phyloP scores from a whole-genome alignment of 2,888 invertebrate species.

The Colletes collaris region DNA sequence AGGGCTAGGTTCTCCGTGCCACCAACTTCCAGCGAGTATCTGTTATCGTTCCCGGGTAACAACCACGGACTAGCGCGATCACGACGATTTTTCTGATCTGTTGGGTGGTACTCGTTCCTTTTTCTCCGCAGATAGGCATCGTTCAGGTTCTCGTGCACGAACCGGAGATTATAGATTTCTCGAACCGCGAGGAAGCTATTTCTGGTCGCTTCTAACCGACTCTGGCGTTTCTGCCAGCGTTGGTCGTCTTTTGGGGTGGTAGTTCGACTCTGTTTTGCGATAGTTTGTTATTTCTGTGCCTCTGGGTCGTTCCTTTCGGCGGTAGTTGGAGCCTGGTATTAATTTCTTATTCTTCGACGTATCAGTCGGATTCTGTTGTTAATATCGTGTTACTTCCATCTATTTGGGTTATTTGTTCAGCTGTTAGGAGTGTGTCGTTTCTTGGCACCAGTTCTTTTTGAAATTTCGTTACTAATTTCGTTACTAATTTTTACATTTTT shows the following conservation, averaged over 20 bases:
- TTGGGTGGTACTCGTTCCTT: background rate
- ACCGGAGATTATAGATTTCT: background rate
- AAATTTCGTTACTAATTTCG: too few species aligned
- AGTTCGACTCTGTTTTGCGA: background rate
- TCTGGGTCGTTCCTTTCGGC: too few species aligned
- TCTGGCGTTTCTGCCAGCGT: background rate
- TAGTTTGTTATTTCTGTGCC: too few species aligned
- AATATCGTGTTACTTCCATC: too few species aligned
- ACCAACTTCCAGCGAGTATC: background rate
- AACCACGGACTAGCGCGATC: background rate
- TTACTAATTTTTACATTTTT: too few species aligned
- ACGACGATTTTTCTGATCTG: background rate
- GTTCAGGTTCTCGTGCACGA: background rate
- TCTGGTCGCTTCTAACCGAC: background rate
- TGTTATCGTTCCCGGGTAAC: background rate
- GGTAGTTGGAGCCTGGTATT: too few species aligned
- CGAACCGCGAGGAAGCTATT: background rate
- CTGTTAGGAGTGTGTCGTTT: too few species aligned
- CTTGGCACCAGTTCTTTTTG: too few species aligned
- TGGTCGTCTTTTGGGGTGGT: background rate
- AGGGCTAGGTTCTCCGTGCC: conserved; percentile 2
- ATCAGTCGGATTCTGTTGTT: too few species aligned
- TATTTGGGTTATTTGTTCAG: too few species aligned
- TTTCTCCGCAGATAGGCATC: background rate
- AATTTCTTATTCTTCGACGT: too few species aligned